Evolutionary conservation across 2,888 invertebrate species (phyloP).

Genomic region (Latrodectus elegans): DNA sequence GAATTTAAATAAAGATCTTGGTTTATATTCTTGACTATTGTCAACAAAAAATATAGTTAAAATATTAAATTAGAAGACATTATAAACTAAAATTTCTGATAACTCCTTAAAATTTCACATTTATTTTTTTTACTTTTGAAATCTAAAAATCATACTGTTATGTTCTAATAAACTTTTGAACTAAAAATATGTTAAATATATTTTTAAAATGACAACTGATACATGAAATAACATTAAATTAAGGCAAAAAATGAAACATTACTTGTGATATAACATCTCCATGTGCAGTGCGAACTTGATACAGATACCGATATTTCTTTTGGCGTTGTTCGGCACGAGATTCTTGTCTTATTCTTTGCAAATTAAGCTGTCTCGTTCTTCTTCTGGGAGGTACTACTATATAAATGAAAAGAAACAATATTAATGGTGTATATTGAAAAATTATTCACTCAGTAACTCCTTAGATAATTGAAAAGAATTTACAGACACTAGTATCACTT

Average conservation of each 20-base stretch:
- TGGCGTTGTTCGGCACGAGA: conserved; percentile 88
- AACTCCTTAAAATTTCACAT: no score
- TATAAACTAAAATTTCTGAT: no score
- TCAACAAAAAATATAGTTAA: no score
- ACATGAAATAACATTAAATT: no score
- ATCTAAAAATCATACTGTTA: no score
- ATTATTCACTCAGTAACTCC: not conserved
- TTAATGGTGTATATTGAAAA: not conserved
- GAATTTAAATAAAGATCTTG: no score
- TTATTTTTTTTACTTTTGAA: no score
- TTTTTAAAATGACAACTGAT: no score
- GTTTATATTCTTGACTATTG: no score
- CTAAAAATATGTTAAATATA: no score
- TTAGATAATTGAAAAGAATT: not conserved
- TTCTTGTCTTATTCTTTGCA: conserved; percentile 79
- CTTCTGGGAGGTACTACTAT: conserved; percentile 58
- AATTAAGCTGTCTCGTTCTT: conserved; percentile 62
- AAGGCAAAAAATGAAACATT: conserved; percentile 28
- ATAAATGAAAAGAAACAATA: conserved; percentile 2
- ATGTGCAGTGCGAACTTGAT: conserved; percentile 90
- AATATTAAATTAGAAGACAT: no score
- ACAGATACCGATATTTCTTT: conserved; percentile 93
- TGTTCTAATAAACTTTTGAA: no score
- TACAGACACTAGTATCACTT: conserved; percentile 64
- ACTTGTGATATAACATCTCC: conserved; percentile 93